Conservation (phyloP, 2,888 invertebrate genomes). For the Temnothorax rugatulus region DNA sequence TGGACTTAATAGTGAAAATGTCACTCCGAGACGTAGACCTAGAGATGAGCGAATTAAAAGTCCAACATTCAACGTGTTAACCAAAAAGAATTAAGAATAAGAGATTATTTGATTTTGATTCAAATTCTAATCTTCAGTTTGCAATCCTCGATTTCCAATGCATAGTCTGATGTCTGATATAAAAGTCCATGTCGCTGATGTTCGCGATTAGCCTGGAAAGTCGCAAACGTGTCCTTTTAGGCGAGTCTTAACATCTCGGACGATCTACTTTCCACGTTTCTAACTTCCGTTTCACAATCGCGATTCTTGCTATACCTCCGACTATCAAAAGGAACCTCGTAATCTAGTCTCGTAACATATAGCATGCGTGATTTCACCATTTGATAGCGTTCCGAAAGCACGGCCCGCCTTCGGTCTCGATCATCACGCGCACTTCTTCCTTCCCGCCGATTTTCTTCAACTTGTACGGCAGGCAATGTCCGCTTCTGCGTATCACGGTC, state of each 20-base stretch:
- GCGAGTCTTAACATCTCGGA: neutral
- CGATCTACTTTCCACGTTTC: neutral
- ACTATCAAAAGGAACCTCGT: neutral
- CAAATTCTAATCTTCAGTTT: neutral
- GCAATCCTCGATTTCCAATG: neutral
- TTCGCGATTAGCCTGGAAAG: neutral
- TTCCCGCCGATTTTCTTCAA: conserved; percentile 31
- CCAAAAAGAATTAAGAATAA: neutral
- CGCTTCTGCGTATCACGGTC: neutral
- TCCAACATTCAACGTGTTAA: neutral
- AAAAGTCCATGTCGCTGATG: neutral
- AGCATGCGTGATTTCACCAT: conserved; percentile 35
- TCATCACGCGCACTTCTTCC: conserved; percentile 43
- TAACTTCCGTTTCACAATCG: neutral
- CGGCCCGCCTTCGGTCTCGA: conserved; percentile 52
- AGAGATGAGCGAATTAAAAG: neutral
- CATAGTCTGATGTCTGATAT: neutral
- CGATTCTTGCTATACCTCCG: neutral
- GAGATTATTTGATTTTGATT: neutral
- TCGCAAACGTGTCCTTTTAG: neutral
- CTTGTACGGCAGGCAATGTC: conserved; percentile 1
- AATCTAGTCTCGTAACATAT: neutral
- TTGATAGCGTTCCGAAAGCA: conserved; percentile 8
- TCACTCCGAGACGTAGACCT: too few relatives aligned
- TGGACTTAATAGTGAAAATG: neutral